Percentiles rank a stretch among this genome's conserved stretches.
Evolutionary conservation across 2,113 vertebrate species (phyloP).

Genomic region (Poeciliopsis turrubarensis): DNA sequence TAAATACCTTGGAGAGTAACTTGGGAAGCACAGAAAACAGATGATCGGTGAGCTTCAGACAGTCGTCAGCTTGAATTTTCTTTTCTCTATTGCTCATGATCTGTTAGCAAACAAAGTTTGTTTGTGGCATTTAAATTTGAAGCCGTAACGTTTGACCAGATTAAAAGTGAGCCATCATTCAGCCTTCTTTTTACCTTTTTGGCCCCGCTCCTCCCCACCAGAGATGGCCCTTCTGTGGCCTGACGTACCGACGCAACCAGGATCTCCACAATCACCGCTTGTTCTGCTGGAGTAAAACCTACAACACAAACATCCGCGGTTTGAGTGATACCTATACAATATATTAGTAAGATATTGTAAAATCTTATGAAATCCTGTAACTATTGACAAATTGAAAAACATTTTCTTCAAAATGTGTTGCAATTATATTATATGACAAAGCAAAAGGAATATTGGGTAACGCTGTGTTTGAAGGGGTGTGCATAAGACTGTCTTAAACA

Average conservation of each 20-base stretch:
- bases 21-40: conserved; percentile 83
- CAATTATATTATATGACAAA: background rate
- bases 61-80: conserved; percentile 85
- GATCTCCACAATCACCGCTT: conserved; percentile 84
- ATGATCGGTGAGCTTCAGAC: conserved; percentile 85
- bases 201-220: conserved; percentile 83
- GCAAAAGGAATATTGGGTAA: background rate
- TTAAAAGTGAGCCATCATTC: background rate
- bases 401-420: background rate
- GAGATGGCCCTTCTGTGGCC: conserved; percentile 85
- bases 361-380: background rate
- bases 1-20: conserved; percentile 86
- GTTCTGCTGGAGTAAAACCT: conserved; percentile 79
- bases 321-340: background rate
- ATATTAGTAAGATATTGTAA: background rate
- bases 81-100: conserved; percentile 82
- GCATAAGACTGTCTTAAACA: too few species aligned
- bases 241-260: conserved; percentile 85
- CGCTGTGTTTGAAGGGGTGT: background rate
- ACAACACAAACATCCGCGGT: conserved; percentile 12
- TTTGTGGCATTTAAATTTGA: background rate
- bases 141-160: too few species aligned
- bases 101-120: conserved; percentile 43
- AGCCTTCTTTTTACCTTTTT: conserved; percentile 80
- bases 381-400: too few species aligned